These are phyloP conservation scores for Saxidomus purpurata DNA, from an alignment of 1,140 invertebrate species.

Conservation along the genomic window DNA sequence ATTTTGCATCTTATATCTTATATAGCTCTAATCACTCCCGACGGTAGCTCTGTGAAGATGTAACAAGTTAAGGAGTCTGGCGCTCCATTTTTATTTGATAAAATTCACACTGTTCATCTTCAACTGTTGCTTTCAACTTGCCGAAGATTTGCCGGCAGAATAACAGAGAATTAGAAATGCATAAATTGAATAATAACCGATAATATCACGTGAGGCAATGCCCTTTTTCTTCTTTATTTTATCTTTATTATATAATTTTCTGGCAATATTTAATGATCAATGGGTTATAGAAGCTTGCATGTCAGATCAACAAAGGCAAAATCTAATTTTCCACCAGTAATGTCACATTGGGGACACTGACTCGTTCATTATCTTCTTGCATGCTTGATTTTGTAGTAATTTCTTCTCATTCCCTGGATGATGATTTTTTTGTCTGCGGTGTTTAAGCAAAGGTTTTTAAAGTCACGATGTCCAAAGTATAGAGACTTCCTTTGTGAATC, in stretches of 20 bases:
- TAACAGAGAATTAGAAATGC: too few relatives aligned
- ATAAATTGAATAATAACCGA: background rate
- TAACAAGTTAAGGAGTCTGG: too few relatives aligned
- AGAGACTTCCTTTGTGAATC: background rate
- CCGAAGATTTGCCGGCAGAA: too few relatives aligned
- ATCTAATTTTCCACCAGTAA: background rate
- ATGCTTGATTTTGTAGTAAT: background rate
- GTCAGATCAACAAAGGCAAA: background rate
- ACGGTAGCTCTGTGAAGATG: too few relatives aligned
- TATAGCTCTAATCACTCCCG: too few relatives aligned
- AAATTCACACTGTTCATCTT: too few relatives aligned
- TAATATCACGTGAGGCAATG: background rate
- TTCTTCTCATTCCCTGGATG: background rate
- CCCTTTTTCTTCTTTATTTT: background rate
- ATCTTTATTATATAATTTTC: background rate
- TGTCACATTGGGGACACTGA: background rate
- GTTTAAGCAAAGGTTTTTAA: background rate
- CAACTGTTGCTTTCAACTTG: too few relatives aligned
- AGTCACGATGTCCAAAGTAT: background rate
- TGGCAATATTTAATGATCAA: conserved; percentile 16
- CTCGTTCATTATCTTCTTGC: background rate
- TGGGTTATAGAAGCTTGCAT: background rate
- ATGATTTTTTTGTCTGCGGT: background rate
- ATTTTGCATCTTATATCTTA: too few relatives aligned
- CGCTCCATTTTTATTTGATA: too few relatives aligned